Evolutionary conservation across 2,113 vertebrate genomes (phyloP).

Genomic region (Myiopsitta monachus): DNA sequence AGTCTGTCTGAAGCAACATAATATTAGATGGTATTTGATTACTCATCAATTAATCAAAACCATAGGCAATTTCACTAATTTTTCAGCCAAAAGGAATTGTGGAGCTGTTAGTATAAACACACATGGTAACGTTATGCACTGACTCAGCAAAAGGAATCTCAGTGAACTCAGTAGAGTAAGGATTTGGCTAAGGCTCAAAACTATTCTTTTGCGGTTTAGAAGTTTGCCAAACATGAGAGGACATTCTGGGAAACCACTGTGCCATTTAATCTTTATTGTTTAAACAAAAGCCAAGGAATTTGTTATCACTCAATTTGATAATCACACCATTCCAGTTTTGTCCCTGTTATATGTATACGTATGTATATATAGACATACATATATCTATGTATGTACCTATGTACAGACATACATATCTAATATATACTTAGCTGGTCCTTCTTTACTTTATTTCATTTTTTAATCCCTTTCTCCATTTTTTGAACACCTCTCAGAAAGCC

Average conservation of each 20-base stretch:
- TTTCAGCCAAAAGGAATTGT: not conserved
- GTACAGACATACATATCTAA: not conserved
- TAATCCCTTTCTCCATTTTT: not conserved
- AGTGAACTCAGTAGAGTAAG: not conserved
- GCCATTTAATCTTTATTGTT: not conserved
- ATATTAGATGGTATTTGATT: not conserved
- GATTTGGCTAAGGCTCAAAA: not conserved
- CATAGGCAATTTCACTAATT: not conserved
- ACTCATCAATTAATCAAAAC: constrained; percentile 11
- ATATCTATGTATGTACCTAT: no score
- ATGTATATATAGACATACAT: not conserved
- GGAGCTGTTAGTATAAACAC: not conserved
- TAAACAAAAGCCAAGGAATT: not conserved
- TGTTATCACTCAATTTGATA: not conserved
- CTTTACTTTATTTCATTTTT: not conserved
- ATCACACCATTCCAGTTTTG: not conserved
- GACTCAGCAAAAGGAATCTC: not conserved
- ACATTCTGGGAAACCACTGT: not conserved
- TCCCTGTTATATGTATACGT: not conserved
- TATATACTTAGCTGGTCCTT: not conserved
- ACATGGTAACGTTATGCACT: not conserved
- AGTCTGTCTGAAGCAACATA: not conserved
- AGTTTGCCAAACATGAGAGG: not conserved
- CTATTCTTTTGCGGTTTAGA: not conserved
- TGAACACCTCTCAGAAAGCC: not conserved